A percentile compares a stretch with the other conserved stretches of the same genome.
Conservation (phyloP, 2,113 vertebrate genomes). For the Anguilla japonica region DNA sequence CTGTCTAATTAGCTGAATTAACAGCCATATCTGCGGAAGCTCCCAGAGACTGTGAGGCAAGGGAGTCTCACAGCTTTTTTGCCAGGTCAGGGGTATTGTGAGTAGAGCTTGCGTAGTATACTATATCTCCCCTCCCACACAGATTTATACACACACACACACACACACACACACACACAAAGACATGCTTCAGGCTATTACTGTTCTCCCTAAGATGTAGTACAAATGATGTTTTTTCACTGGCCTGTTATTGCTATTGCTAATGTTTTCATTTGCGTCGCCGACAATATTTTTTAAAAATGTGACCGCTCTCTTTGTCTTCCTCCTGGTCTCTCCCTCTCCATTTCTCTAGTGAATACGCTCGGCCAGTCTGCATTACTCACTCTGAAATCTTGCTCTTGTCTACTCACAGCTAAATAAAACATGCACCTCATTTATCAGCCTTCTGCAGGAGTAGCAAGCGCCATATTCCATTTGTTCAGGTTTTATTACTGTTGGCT, state of each 20-base stretch:
- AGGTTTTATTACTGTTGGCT: background rate
- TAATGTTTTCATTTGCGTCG: background rate
- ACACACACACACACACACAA: slow-evolving; percentile 7
- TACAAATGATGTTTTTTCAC: background rate
- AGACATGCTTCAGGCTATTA: background rate
- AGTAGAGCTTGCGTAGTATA: background rate
- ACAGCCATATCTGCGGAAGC: background rate
- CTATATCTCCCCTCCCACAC: background rate
- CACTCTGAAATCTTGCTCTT: slow-evolving; percentile 1
- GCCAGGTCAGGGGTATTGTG: background rate
- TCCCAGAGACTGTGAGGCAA: background rate
- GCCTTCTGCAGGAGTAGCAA: background rate
- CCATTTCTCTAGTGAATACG: background rate
- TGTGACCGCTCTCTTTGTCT: background rate
- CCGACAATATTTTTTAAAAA: background rate
- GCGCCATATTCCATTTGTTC: background rate
- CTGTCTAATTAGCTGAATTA: slow-evolving; percentile 3
- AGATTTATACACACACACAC: slow-evolving; percentile 13
- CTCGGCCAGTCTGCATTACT: background rate
- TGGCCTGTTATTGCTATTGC: background rate
- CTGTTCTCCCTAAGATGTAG: background rate
- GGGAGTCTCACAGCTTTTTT: background rate
- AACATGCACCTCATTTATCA: background rate
- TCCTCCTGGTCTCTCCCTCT: background rate
- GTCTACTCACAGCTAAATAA: slow-evolving; percentile 12